Conservation (phyloP, 2,113 vertebrate genomes). For the Sceloporus undulatus region DNA sequence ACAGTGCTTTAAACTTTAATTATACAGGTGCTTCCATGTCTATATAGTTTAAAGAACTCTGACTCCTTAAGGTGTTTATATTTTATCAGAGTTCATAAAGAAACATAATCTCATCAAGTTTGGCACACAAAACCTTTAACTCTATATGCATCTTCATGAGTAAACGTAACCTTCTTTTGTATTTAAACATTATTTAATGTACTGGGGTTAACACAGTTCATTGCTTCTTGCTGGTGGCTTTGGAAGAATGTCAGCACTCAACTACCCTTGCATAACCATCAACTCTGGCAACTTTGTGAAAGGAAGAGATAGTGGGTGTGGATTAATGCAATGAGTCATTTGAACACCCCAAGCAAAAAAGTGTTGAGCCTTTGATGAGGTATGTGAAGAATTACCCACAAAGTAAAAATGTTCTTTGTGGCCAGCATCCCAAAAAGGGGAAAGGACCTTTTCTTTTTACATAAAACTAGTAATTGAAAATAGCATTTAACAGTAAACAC, state of each 20-base stretch:
- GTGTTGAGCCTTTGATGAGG: slow-evolving; percentile 56
- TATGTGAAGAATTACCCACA: slow-evolving; percentile 63
- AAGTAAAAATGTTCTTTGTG: slow-evolving; percentile 39
- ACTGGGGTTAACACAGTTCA: slow-evolving; percentile 7
- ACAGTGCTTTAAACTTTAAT: background rate
- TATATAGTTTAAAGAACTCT: background rate
- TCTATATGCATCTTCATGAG: slow-evolving; percentile 1
- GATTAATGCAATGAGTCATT: slow-evolving; percentile 57
- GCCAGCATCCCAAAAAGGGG: slow-evolving; percentile 7
- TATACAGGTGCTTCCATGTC: background rate
- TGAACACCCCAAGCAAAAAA: slow-evolving; percentile 44
- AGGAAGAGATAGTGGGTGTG: slow-evolving; percentile 47
- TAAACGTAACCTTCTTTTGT: slow-evolving; percentile 36
- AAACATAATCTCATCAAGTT: background rate
- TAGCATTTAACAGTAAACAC: background rate
- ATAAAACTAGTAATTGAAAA: slow-evolving; percentile 17
- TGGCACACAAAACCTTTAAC: background rate
- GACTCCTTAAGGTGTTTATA: background rate
- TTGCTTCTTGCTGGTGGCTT: slow-evolving; percentile 22
- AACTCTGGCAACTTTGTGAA: background rate
- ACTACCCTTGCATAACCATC: slow-evolving; percentile 38
- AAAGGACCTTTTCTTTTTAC: background rate
- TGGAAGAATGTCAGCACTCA: rapidly evolving
- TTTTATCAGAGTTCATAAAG: slow-evolving; percentile 11
- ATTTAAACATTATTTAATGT: slow-evolving; percentile 24